Evolutionary conservation across 2,113 vertebrate species (phyloP).

Genomic region (Esox niger): DNA sequence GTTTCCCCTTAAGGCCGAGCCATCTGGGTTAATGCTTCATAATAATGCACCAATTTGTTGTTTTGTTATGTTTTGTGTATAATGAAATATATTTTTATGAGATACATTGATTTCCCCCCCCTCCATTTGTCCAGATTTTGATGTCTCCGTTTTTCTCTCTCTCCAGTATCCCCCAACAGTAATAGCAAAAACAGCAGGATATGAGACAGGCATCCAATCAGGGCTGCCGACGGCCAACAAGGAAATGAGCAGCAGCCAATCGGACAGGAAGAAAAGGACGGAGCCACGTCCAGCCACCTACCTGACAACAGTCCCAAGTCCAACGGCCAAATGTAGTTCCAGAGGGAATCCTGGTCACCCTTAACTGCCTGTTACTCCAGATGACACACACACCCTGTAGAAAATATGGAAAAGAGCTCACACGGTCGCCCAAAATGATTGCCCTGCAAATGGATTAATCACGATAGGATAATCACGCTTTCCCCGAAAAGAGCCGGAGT

Average conservation of each 20-base stretch:
- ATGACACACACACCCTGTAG: too few species aligned
- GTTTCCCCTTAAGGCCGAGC: too few species aligned
- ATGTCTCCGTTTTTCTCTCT: slow-evolving; percentile 12
- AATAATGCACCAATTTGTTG: not conserved
- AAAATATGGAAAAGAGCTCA: too few species aligned
- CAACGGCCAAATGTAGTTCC: too few species aligned
- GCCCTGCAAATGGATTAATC: not conserved
- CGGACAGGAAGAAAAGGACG: slow-evolving; percentile 33
- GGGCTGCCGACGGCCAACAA: slow-evolving; percentile 50
- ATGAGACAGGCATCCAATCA: slow-evolving; percentile 48
- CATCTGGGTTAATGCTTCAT: not conserved
- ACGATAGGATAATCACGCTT: too few species aligned
- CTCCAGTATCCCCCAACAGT: slow-evolving; percentile 42
- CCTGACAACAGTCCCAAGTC: slow-evolving; percentile 26
- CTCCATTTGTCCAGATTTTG: not conserved
- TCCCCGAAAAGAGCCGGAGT: too few species aligned
- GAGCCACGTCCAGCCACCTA: slow-evolving; percentile 35
- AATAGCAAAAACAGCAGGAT: slow-evolving; percentile 48
- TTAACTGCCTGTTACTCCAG: too few species aligned
- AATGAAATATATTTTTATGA: too few species aligned
- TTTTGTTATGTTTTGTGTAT: too few species aligned
- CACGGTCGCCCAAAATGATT: too few species aligned
- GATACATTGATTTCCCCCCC: too few species aligned
- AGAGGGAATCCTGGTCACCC: too few species aligned
- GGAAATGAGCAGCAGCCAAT: slow-evolving; percentile 50